These are phyloP conservation scores for Okapia johnstoni DNA, from an alignment of 2,113 vertebrate species.

Conservation along the genomic window DNA sequence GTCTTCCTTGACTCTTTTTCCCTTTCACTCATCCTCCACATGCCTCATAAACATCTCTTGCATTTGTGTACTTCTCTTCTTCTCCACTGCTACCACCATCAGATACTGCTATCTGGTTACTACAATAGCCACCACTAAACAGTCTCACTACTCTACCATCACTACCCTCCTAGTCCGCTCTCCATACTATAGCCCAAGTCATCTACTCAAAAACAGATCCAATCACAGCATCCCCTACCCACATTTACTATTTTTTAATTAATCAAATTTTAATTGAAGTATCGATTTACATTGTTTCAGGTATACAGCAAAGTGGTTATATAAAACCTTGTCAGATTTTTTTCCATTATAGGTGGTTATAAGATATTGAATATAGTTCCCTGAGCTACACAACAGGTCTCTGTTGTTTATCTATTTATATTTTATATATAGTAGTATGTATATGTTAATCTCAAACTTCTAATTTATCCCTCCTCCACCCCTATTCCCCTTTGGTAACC, in stretches of 20 bases:
- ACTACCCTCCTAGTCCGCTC: background rate
- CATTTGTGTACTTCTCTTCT: background rate
- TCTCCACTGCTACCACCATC: background rate
- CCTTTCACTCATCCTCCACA: background rate
- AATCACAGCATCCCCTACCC: background rate
- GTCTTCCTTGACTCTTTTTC: background rate
- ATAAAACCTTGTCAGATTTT: background rate
- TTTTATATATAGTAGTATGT: background rate
- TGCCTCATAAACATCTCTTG: background rate
- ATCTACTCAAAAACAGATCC: background rate
- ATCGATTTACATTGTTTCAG: background rate
- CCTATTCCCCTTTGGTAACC: background rate
- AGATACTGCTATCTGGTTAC: background rate
- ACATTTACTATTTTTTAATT: background rate
- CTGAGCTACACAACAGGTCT: background rate
- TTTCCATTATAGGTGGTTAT: background rate
- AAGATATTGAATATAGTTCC: background rate
- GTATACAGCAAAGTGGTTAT: background rate
- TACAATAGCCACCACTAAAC: background rate
- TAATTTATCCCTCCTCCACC: background rate
- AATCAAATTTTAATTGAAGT: background rate
- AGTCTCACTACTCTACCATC: background rate
- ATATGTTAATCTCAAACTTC: background rate
- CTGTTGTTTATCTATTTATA: background rate
- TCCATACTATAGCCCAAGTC: background rate